Conservation (phyloP, 92 coral and sea anemone species). For the Nematostella vectensis region DNA sequence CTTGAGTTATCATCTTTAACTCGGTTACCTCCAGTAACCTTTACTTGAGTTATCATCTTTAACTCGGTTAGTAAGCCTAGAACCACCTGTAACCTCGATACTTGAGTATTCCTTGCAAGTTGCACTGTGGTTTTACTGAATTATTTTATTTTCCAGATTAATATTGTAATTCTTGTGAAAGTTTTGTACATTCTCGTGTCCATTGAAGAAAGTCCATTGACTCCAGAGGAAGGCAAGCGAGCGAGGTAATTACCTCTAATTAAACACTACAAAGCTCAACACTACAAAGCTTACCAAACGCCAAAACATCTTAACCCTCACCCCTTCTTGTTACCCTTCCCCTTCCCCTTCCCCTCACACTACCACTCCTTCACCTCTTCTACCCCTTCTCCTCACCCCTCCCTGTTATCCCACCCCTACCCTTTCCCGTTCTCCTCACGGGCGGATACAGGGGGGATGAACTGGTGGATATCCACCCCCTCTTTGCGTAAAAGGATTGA, state of each 20-base stretch:
- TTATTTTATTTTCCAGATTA: neutral
- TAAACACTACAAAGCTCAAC: no score
- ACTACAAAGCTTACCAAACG: no score
- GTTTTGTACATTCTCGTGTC: neutral
- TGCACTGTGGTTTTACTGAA: neutral
- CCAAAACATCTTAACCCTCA: no score
- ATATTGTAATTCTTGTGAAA: neutral
- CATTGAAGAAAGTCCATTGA: neutral
- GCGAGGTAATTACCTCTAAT: slow-evolving; percentile 3
- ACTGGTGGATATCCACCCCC: no score
- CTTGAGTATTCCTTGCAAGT: neutral
- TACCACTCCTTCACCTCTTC: no score
- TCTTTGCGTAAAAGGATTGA: no score
- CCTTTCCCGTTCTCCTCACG: no score
- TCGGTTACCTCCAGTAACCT: neutral
- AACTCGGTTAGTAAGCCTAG: neutral
- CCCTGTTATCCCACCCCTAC: no score
- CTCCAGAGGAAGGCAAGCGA: slow-evolving; percentile 3
- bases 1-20: neutral
- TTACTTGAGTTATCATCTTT: neutral
- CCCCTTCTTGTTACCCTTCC: no score
- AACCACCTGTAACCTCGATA: neutral
- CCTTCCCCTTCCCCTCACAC: no score
- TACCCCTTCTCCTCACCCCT: no score
- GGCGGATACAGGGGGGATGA: no score